Evolutionary conservation across 2,888 invertebrate genomes (phyloP).

Genomic region (Sinelater perroti): DNA sequence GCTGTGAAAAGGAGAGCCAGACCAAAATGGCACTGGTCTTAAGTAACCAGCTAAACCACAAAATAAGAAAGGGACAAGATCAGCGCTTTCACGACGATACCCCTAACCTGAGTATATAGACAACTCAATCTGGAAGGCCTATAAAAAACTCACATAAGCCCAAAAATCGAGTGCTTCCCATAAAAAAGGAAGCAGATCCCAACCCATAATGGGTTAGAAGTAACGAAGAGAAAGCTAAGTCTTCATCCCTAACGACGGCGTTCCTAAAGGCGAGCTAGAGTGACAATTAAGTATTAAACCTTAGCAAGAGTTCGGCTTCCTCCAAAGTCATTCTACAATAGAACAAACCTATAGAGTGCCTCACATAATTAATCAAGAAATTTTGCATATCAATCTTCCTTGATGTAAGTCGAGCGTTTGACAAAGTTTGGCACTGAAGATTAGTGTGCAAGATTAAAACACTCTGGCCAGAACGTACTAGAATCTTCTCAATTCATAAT

Average conservation of each 20-base stretch:
- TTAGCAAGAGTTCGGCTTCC: slow-evolving; percentile 16
- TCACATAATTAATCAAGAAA: slow-evolving; percentile 1
- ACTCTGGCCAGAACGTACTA: slow-evolving; percentile 11
- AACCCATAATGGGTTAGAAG: slow-evolving; percentile 10
- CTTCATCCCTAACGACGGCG: slow-evolving; percentile 14
- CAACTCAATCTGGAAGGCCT: slow-evolving; percentile 7
- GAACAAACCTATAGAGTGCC: slow-evolving; percentile 8
- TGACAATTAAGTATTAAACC: slow-evolving; percentile 13
- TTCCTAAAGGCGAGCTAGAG: slow-evolving; percentile 9
- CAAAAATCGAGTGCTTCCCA: slow-evolving; percentile 7
- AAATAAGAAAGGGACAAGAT: neutral
- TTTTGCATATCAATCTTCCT: slow-evolving; percentile 2
- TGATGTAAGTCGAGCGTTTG: slow-evolving; percentile 11
- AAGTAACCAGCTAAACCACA: slow-evolving; percentile 13
- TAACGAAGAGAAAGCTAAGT: slow-evolving; percentile 10
- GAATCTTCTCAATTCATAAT: slow-evolving; percentile 7
- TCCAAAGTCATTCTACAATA: slow-evolving; percentile 13
- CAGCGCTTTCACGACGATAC: slow-evolving; percentile 15
- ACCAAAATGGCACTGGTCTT: neutral
- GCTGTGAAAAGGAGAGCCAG: slow-evolving; percentile 1
- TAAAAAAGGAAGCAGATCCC: slow-evolving; percentile 9
- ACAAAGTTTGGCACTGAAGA: slow-evolving; percentile 15
- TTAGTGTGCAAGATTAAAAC: slow-evolving; percentile 15
- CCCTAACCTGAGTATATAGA: slow-evolving; percentile 9
- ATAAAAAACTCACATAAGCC: slow-evolving; percentile 9